These are phyloP conservation scores for Hydractinia symbiolongicarpus DNA, from an alignment of 30 jellyfish, hydroid and myxozoan species.

Conservation along the genomic window DNA sequence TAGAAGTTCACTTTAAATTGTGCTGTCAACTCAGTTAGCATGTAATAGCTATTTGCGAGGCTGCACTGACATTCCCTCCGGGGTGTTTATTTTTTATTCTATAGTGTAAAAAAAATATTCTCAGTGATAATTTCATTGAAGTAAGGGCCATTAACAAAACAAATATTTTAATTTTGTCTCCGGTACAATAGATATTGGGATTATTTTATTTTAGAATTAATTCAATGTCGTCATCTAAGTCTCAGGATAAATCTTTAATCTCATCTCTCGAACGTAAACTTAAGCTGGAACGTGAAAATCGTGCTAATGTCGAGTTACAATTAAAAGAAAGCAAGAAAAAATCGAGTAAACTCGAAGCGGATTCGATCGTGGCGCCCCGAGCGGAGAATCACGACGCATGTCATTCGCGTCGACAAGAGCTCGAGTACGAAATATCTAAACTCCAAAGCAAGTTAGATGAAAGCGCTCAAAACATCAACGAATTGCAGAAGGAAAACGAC, in stretches of 20 bases:
- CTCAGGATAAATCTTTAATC: slow-evolving; percentile 73
- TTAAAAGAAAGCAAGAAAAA: slow-evolving; percentile 69
- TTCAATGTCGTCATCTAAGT: slow-evolving; percentile 36
- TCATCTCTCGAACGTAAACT: slow-evolving; percentile 73
- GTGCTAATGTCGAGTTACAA: slow-evolving; percentile 61
- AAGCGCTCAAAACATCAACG: slow-evolving; percentile 38
- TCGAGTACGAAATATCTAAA: slow-evolving; percentile 64
- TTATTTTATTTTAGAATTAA: slow-evolving; percentile 43
- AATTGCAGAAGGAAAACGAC: slow-evolving; percentile 65
- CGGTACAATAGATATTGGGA: too few species aligned
- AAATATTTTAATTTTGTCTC: too few species aligned
- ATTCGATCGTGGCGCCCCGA: slow-evolving; percentile 43
- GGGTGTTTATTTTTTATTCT: too few species aligned
- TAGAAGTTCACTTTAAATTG: too few species aligned
- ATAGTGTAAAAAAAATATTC: too few species aligned
- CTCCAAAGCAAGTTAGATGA: slow-evolving; percentile 58
- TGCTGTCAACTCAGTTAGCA: too few species aligned
- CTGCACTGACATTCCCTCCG: too few species aligned
- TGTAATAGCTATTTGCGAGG: too few species aligned
- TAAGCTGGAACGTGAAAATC: slow-evolving; percentile 71
- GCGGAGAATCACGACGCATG: slow-evolving; percentile 88
- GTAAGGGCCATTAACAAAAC: too few species aligned
- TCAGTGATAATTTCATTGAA: too few species aligned
- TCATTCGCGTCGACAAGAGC: slow-evolving; percentile 77
- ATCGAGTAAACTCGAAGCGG: slow-evolving; percentile 37